Base-by-base conservation (phyloP, 2,888 invertebrate genomes). In the Idaea aversata region DNA sequence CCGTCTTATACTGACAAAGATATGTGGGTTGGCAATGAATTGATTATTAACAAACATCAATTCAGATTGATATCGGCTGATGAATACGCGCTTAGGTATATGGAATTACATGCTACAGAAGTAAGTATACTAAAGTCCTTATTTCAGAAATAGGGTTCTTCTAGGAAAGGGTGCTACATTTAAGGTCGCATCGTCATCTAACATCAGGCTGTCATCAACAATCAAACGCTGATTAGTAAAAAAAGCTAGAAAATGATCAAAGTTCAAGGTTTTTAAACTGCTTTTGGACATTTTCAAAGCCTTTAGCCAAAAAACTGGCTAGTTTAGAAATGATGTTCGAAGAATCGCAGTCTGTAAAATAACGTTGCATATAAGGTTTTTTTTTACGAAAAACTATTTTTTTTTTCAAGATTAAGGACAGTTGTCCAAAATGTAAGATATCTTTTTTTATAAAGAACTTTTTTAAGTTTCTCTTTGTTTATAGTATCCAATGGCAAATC, bases 11-110 rank as follows among this genome's bases (percentile, higher is more conserved):
- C 95, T 0, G 95, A 97, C 5, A 94, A 95, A 73, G 96, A 98
- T 83, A 96, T 98, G 92, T 97, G 95, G 91, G 94, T 98, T 34
- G 98, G 98, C 2, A 96, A 97, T 34, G 94, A 94, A 61, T 78
- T 98, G 61, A 95, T 95, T 59, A 93, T 98, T 16, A 96, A 96
- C 81, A 95, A 95, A 72, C 97, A 97, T 79, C 87, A 95, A 61
- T 98, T 98, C 84, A 90, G 96, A 62, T 92, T 99, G 38, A 92
- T 95, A 0, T 95, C 95, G 2, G 97, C 98, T 1, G 98, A 99
- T 83, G 96, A 97, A 79, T 98, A 97, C 80, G 97, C 97, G 0
- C 87, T 98, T 63, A 94, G 96, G 60, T 98, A 97, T 80, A 96
- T 98, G 98, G 98, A 98, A 85, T 81, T 95, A 6, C 94, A 97